Evolutionary conservation across 2,888 invertebrate species (phyloP).

Genomic region (Mimas tiliae): DNA sequence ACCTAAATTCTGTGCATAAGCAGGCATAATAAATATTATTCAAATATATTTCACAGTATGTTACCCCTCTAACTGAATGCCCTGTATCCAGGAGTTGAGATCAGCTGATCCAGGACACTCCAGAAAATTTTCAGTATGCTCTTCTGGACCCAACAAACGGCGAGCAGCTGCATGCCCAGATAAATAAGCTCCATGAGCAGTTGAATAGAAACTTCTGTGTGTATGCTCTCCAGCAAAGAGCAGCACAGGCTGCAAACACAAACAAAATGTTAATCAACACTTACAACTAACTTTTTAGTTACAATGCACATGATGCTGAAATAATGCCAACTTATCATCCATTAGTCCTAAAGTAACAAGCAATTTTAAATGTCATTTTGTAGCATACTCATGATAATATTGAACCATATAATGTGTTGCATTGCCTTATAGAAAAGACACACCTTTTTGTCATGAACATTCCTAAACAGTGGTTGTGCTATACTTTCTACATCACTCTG

Average conservation of each 20-base stretch:
- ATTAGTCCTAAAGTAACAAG: too few relatives aligned
- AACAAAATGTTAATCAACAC: background rate
- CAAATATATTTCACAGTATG: conserved; percentile 29
- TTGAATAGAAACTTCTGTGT: conserved; percentile 97
- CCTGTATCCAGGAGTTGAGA: conserved; percentile 94
- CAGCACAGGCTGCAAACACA: conserved; percentile 88
- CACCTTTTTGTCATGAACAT: conserved; percentile 89
- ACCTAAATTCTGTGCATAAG: conserved; percentile 39
- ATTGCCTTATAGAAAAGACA: conserved; percentile 1
- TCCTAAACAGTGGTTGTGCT: conserved; percentile 91
- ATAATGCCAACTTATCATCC: too few relatives aligned
- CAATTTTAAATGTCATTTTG: too few relatives aligned
- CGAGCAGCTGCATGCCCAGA: conserved; percentile 94
- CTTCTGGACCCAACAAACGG: conserved; percentile 86
- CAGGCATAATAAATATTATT: conserved; percentile 34
- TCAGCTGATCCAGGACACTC: conserved; percentile 92
- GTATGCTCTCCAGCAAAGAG: conserved; percentile 98
- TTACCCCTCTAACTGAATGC: conserved; percentile 89
- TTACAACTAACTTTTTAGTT: background rate
- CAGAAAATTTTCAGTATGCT: conserved; percentile 87
- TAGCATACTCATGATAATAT: too few relatives aligned
- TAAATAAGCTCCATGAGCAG: conserved; percentile 96
- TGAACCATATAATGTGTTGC: too few relatives aligned
- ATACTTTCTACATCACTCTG: conserved; percentile 95
- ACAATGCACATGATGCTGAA: background rate